Evolutionary conservation across 92 coral and sea anemone genomes (phyloP), one percentile per base, ranked within the genome.

Genomic region (Zoanthus gigantus): DNA sequence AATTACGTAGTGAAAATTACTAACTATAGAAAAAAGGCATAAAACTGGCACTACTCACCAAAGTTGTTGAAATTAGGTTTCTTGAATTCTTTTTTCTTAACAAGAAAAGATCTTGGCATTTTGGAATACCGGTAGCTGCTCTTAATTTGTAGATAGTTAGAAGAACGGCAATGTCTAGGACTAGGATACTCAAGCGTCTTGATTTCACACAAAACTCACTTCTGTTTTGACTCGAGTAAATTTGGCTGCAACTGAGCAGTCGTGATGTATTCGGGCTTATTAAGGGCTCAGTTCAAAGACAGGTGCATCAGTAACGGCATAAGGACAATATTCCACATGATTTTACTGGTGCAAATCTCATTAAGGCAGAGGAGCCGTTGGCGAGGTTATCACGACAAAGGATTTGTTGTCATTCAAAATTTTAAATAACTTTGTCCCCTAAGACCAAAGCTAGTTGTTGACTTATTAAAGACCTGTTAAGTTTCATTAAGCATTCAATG

Each of bases 61-160:
- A 96, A 92, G 82, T 94, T 93, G 45, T 91, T 94, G 66, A 90
- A 90, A 66, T 89, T 91, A 67, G 93, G 92, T 82, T 94, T 97
- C 93, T 95, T 97, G 90, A 95, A 93, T 74, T 97, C 99, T 85
- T 95, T 97, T 81, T 97, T 97, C 93, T 97, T 97, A 87, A 97
- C 94, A 46, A 97, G 92, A 82, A 97, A 97, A 42, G 99, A 97
- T 66, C 98, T 98, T 79, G 99, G 99, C 99, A 97, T 97, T 82
- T 83, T 96, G 74, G 73, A 65, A 12, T 9, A 44, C 45, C 30
- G 32, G 23, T 23, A 48, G 45, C 57, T 66, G 31, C 11, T 28
- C 46, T 79, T 79, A 63, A 34, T 34, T 69, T 18, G 18, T 50
- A 29, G 15, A 15, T 57, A 28, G n/a, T 71, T 13, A 16, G 17